These are phyloP conservation scores for Epiperipatus broadwayi DNA, from an alignment of 2,888 invertebrate species.

Conservation along the genomic window DNA sequence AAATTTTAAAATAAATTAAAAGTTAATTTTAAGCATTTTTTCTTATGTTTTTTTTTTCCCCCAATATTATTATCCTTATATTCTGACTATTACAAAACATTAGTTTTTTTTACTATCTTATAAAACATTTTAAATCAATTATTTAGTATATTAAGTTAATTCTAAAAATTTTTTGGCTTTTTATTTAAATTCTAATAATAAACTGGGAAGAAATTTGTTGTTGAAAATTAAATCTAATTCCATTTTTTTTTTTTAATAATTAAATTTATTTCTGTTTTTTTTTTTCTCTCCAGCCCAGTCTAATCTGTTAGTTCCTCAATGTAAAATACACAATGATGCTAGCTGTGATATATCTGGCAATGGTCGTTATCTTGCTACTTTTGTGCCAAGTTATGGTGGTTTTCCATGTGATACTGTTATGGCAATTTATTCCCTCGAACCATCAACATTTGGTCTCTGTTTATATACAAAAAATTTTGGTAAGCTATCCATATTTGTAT, in stretches of 20 bases:
- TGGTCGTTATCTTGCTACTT: conserved; percentile 51
- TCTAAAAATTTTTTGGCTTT: background rate
- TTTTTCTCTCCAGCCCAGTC: conserved; percentile 27
- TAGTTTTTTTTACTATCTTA: no score
- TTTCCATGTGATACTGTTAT: conserved; percentile 43
- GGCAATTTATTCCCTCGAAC: conserved; percentile 60
- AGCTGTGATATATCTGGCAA: conserved; percentile 64
- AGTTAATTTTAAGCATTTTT: no score
- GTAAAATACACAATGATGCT: conserved; percentile 68
- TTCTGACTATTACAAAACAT: no score
- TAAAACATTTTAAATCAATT: conserved; percentile 11
- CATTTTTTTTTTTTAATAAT: no score
- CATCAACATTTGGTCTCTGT: conserved; percentile 52
- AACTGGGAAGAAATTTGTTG: background rate
- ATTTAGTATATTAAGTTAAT: background rate
- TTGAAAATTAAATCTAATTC: background rate
- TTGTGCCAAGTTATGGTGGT: conserved; percentile 43
- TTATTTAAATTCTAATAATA: conserved; percentile 6
- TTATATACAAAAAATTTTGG: conserved; percentile 52
- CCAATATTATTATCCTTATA: no score
- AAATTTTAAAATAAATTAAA: no score
- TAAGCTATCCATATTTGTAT: no score
- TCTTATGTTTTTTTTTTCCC: no score
- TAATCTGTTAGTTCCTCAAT: conserved; percentile 56
- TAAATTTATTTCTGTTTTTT: background rate